Conservation (phyloP, 2,888 invertebrate species). For the Gandaritis pyraliata region DNA sequence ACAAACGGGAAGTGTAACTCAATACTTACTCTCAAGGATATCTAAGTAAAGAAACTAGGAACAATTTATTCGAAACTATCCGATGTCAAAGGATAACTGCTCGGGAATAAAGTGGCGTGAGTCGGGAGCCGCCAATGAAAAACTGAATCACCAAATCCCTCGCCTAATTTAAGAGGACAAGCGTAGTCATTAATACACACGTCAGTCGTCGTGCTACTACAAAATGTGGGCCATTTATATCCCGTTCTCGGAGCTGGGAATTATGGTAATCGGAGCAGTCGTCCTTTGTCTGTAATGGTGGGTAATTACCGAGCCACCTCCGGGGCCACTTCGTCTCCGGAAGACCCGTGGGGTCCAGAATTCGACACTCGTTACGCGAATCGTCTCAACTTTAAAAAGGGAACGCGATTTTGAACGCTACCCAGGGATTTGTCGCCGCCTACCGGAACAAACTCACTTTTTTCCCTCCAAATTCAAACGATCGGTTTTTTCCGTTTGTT, state of each 20-base stretch:
- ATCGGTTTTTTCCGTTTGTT: slow-evolving; percentile 52
- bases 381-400: slow-evolving; percentile 83
- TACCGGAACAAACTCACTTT: slow-evolving; percentile 64
- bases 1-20: slow-evolving; percentile 28
- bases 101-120: slow-evolving; percentile 27
- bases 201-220: slow-evolving; percentile 82
- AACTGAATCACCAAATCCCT: slow-evolving; percentile 81
- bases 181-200: slow-evolving; percentile 83
- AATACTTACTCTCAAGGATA: slow-evolving; percentile 32
- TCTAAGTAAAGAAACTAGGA: slow-evolving; percentile 34
- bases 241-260: slow-evolving; percentile 78
- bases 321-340: slow-evolving; percentile 75
- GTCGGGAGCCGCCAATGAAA: slow-evolving; percentile 65
- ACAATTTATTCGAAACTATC: slow-evolving; percentile 50
- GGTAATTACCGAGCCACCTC: slow-evolving; percentile 82
- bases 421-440: slow-evolving; percentile 70
- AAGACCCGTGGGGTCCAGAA: slow-evolving; percentile 71
- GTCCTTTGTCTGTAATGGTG: slow-evolving; percentile 84
- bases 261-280: slow-evolving; percentile 83
- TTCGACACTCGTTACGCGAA: slow-evolving; percentile 83
- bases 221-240: slow-evolving; percentile 83
- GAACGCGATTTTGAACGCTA: slow-evolving; percentile 79
- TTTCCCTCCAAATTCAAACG: slow-evolving; percentile 61
- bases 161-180: slow-evolving; percentile 83
- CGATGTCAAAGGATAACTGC: slow-evolving; percentile 50